Base-by-base conservation (phyloP, 2,888 invertebrate species). In the Noctua pronuba region DNA sequence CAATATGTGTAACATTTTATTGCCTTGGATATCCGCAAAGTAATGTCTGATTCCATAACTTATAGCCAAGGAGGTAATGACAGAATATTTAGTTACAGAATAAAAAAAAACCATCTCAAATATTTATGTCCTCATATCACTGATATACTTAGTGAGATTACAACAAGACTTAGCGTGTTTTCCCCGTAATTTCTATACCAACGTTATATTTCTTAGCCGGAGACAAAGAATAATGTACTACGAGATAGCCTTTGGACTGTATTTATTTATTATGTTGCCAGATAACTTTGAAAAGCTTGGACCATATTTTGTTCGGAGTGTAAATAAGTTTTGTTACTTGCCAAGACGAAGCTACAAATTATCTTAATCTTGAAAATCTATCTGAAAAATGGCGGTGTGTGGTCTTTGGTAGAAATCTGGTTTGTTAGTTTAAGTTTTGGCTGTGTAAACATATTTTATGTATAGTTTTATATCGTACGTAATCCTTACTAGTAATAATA, bases 201-300 rank as follows among this genome's bases (percentile, higher is more conserved):
- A 52, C 62, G n/a, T 52, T 64, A 70, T 77, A 78, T 84, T 73
- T 74, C 72, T 86, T 62, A 52, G 55, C 38, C 62, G 55, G 28
- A 78, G 69, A 85, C 73, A 82, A 71, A 77, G 83, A 86, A 69
- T 84, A 82, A 86, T 84, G 86, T 82, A 16, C 72, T 58, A 28
- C 41, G 49, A 82, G 78, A 85, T 84, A 83, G 64, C 35, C 44
- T 70, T 66, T 73, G 65, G 58, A 44, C 70, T 67, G 18, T 82
- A 62, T 83, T 82, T 84, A 85, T 84, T 80, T 80, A 78, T 80
- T 69, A 41, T 64, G 60, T 55, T 49, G 68, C 71, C 55, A 71
- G 78, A 86, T 82, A 82, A 69, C 52, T 71, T 82, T 72, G 52
- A 74, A 82, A 83, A 68, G 68, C 73, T 71, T 55, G 38, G 52